Base-by-base conservation (phyloP, 1,140 invertebrate species). In the Danaus plexippus region DNA sequence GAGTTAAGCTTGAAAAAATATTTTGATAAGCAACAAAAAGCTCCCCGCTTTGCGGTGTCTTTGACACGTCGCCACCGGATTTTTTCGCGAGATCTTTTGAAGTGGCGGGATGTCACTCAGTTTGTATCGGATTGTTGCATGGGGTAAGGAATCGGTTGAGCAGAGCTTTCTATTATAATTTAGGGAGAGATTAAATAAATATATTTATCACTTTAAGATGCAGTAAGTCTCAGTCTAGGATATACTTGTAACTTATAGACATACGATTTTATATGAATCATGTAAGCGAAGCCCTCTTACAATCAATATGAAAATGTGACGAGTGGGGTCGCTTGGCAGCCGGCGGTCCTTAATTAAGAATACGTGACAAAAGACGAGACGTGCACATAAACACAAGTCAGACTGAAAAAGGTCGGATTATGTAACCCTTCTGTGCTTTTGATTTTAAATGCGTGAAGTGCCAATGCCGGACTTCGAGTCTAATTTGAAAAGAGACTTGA, bases 311-410 rank as follows among this genome's bases (percentile, higher is more conserved):
- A 80, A 79, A 81, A 82, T 81, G 73, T 78, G 77, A 82, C 71
- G 75, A 82, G 72, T 73, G 80, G 78, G 78, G 77, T 77, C 67
- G 71, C 75, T 67, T 69, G 70, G 73, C 77, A 78, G 74, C 74
- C 75, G 70, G 68, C 76, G 75, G 77, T 66, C 71, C 74, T 87
- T 88, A 88, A 88, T 88, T 88, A 88, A 87, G 87, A 88, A 86
- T 87, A 88, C 84, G 87, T 87, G 87, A 88, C 87, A 87, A 88
- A 88, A 88, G 87, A 87, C 78, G 85, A 80, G 79, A 81, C 77
- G 76, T 75, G 77, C 77, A 80, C 79, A 84, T 76, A 84, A 79
- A 84, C 74, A 81, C 74, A 80, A 80, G 78, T 74, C 68, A 71
- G 67, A 63, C 66, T 64, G 76, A 85, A 86, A 86, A 85, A 87